Evolutionary conservation across 2,888 invertebrate species (phyloP), one percentile per base, ranked within the genome.

Genomic region (Ophion ventricosus): DNA sequence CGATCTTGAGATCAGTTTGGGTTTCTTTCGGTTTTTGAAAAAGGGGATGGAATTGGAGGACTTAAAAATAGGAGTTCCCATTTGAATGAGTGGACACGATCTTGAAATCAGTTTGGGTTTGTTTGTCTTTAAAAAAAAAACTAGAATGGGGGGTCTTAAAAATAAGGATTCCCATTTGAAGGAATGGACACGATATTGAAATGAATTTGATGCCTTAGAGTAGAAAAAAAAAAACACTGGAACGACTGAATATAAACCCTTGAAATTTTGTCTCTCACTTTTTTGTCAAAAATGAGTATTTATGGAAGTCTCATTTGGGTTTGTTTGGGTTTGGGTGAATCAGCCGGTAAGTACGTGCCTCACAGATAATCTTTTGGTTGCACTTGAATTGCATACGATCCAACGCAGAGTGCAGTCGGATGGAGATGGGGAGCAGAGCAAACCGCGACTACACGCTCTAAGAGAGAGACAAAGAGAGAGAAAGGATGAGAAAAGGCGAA

Each of bases 371-470:
- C 73, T 59, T 67, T 10, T 67, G 73, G 56, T 25, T 80, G 76
- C 56, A 73, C 77, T 43, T 23, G 35, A 20, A 20, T 79, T 54
- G 59, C 43, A 29, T 7, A 20, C 14, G 61, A 59, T 59, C 61
- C 49, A 67, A 35, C 76, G 14, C n/a, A 17, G 64, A 25, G 14
- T 8, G 59, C 74, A 70, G 67, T 49, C 64, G 59, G 72, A 43
- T n/a, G 5, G 20, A 63, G 54, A 77, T 63, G 85, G 78, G 82
- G 80, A 75, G 77, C 76, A 85, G 84, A 84, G 81, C 83, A 69
- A 83, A 85, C 81, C 81, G 83, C 83, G 84, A 35, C 59, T 77
- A 72, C 86, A 87, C 87, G 83, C 83, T 87, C 83, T 82, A 74
- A 82, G n/a, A 54, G 54, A 54, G 74, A 63, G 17, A 63, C 26